Evolutionary conservation across 1,140 invertebrate species (phyloP).

Genomic region (Chironomus tepperi): DNA sequence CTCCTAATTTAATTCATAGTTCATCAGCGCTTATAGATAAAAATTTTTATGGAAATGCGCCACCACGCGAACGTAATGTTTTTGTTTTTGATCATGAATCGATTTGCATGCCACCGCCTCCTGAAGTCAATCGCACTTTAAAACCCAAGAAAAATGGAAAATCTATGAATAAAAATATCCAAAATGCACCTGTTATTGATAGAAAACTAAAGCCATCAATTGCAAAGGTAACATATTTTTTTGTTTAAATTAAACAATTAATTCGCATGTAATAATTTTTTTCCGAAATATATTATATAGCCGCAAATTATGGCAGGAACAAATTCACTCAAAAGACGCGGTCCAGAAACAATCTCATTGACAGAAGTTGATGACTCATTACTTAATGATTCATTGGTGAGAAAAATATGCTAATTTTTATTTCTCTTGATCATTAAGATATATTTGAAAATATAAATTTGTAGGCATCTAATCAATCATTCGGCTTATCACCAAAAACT

Average conservation of each 20-base stretch:
- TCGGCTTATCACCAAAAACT: slow-evolving; percentile 27
- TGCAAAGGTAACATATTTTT: slow-evolving; percentile 31
- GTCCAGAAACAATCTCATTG: slow-evolving; percentile 25
- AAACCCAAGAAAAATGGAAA: slow-evolving; percentile 62
- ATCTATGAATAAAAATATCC: slow-evolving; percentile 42
- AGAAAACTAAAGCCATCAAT: slow-evolving; percentile 38
- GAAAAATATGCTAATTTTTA: background rate
- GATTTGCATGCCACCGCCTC: slow-evolving; percentile 42
- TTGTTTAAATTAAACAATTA: too few relatives aligned
- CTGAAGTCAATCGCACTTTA: slow-evolving; percentile 63
- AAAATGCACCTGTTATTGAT: slow-evolving; percentile 36
- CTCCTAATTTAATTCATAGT: slow-evolving; percentile 34
- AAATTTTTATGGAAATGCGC: slow-evolving; percentile 66
- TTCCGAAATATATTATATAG: slow-evolving; percentile 26
- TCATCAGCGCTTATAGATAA: slow-evolving; percentile 32
- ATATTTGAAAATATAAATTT: too few relatives aligned
- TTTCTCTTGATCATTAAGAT: slow-evolving; percentile 29
- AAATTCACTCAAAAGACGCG: slow-evolving; percentile 30
- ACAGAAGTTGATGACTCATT: background rate
- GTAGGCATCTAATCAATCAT: slow-evolving; percentile 16
- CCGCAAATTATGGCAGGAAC: background rate
- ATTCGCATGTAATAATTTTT: background rate
- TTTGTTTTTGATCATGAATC: slow-evolving; percentile 46
- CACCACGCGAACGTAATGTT: slow-evolving; percentile 50
- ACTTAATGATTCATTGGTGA: slow-evolving; percentile 16